Evolutionary conservation across 2,888 invertebrate species (phyloP), one percentile per base, ranked within the genome.

Genomic region (Hyposoter dolosus): DNA sequence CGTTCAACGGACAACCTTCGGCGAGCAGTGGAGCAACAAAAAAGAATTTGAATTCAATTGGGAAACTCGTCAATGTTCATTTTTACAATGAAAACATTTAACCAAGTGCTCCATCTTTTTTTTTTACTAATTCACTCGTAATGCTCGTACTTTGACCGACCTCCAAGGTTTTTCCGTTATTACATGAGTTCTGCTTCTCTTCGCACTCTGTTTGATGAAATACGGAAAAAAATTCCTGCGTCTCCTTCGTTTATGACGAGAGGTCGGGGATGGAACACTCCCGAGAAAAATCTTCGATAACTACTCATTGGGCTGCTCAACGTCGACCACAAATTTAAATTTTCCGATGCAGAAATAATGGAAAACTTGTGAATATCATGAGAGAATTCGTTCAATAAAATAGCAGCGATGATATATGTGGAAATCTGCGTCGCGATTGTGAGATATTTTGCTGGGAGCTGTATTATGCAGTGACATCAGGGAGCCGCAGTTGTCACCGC

Each of bases 171-270:
- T 69, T n/a, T 65, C 50, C 56, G 47, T 56, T 32, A 4, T 75
- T 28, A 28, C 3, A 35, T 35, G 15, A 35, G 28, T 71, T 65
- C n/a, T 77, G 66, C 66, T 45, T 82, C 74, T 50, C 28, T 40
- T 78, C 72, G 72, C 81, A 77, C 72, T 84, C 68, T 81, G 53
- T 65, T 47, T 50, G 81, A 84, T 84, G 60, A 81, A 84, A 84
- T 84, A 66, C 72, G 68, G 77, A 81, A 80, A 82, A 84, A 74
- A 56, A 17, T 23, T n/a, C 35, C 72, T 53, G 40, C 50, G 23
- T 28, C 17, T 3, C 9, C 28, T 17, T 15, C 43, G 12, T 75
- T 65, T 23, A 15, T 40, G 71, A 47, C 4, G 76, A 45, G 45
- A 53, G 56, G 45, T 50, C 15, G 53, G 35, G 32, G 47, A 50